Evolutionary conservation across 2,888 invertebrate species (phyloP), one percentile per base, ranked within the genome.

Genomic region (Agrotis clavis): DNA sequence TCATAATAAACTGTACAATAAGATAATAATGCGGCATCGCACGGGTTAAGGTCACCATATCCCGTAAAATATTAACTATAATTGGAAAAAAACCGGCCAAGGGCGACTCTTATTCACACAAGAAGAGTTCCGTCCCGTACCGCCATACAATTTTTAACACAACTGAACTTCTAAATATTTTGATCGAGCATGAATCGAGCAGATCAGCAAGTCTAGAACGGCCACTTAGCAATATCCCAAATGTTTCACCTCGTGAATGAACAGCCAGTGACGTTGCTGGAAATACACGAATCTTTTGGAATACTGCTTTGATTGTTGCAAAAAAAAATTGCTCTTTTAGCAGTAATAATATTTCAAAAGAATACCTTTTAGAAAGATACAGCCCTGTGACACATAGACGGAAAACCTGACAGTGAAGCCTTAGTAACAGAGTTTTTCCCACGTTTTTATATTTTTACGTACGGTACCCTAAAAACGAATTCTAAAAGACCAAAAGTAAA

Each of bases 401-500:
- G 6, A 35, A 13, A n/a, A 6, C 13, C 30, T 11, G 56, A 18
- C 18, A 30, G 30, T 11, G 30, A 6, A n/a, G 13, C 4, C 5
- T 7, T 7, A 35, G 6, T 41, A 41, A 41, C 18, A 9, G 0
- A n/a, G n/a, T n/a, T n/a, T n/a, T n/a, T n/a, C n/a, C n/a, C n/a
- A n/a, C n/a, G n/a, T n/a, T 4, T 54, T 13, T 3, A 5, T 13
- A 13, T 57, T 13, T n/a, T 57, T 35, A n/a, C 6, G 30, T 7
- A 7, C 35, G 18, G 35, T n/a, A 57, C 57, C 57, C 57, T 14
- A 35, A 57, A 57, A 90, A 87, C 84, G 82, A 82, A 83, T 76
- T 83, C 74, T 81, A 84, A 84, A 87, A 83, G 83, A 84, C 72
- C 78, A 81, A 82, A 88, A 82, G 83, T 86, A 86, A 90, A 91